Evolutionary conservation across 2,113 vertebrate genomes (phyloP).

Genomic region (Notothenia coriiceps): DNA sequence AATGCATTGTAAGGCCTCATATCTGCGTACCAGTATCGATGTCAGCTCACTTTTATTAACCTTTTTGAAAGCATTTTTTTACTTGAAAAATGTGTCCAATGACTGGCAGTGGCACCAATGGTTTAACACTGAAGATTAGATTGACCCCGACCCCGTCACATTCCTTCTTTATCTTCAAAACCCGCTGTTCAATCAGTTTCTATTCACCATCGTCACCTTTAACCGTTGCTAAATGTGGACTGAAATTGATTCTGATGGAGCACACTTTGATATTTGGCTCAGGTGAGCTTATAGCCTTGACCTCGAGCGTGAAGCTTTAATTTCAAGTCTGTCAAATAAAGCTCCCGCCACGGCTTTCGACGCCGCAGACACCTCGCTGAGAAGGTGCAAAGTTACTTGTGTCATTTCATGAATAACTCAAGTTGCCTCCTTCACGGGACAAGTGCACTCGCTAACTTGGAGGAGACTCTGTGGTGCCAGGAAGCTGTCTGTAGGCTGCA

Average conservation of each 20-base stretch:
- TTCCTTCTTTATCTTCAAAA: slow-evolving; percentile 24
- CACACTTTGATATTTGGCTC: slow-evolving; percentile 48
- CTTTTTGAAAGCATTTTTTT: neutral
- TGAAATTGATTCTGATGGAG: slow-evolving; percentile 61
- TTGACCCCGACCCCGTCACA: slow-evolving; percentile 36
- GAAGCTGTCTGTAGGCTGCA: slow-evolving; percentile 59
- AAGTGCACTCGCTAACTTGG: slow-evolving; percentile 54
- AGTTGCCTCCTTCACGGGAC: slow-evolving; percentile 43
- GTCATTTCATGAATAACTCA: slow-evolving; percentile 52
- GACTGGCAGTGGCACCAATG: too few relatives aligned
- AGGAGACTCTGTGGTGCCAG: slow-evolving; percentile 65
- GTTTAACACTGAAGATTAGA: slow-evolving; percentile 35
- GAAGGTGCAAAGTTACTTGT: slow-evolving; percentile 46
- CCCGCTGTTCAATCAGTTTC: slow-evolving; percentile 27
- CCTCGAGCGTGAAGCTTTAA: slow-evolving; percentile 26
- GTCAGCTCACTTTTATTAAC: neutral
- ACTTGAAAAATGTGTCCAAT: neutral
- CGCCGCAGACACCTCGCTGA: neutral
- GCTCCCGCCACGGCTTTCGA: neutral
- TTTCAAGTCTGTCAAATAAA: slow-evolving; percentile 52
- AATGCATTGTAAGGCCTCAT: slow-evolving; percentile 23
- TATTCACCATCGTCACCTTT: slow-evolving; percentile 10
- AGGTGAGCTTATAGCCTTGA: slow-evolving; percentile 39
- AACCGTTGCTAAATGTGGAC: slow-evolving; percentile 38
- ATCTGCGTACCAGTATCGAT: neutral